phyloP scores from a whole-genome alignment of 2,797 vertebrate species.

The Xenentodon cancila region DNA sequence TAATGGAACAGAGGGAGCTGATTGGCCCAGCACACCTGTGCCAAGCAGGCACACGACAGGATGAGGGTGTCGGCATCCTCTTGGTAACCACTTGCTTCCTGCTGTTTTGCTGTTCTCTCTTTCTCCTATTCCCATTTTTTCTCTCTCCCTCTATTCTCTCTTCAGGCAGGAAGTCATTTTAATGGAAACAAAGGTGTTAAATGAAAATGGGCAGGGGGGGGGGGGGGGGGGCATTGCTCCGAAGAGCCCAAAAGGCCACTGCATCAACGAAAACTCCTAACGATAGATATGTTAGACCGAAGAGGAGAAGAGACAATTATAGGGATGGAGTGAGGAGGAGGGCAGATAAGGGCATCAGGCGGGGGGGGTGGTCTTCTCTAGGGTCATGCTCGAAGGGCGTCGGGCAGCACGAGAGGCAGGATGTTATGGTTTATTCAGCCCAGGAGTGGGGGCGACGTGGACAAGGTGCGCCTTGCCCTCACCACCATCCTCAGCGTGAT shows the following conservation, averaged over 20 bases:
- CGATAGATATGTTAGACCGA: slow-evolving; percentile 63
- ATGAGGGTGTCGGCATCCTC: slow-evolving; percentile 91
- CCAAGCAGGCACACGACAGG: slow-evolving; percentile 90
- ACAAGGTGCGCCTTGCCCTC: slow-evolving; percentile 89
- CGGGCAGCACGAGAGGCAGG: slow-evolving; percentile 87
- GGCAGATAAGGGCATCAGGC: slow-evolving; percentile 32
- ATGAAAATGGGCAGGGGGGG: slow-evolving; percentile 69
- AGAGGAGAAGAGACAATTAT: slow-evolving; percentile 46
- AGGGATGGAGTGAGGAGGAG: slow-evolving; percentile 49
- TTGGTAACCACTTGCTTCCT: slow-evolving; percentile 88
- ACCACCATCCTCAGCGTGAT: slow-evolving; percentile 84
- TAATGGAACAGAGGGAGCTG: slow-evolving; percentile 67
- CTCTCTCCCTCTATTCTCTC: slow-evolving; percentile 50
- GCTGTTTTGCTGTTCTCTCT: slow-evolving; percentile 81
- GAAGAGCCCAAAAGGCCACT: slow-evolving; percentile 29
- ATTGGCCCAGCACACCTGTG: slow-evolving; percentile 87
- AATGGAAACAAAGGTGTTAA: slow-evolving; percentile 69
- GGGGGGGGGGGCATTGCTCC: slow-evolving; percentile 41
- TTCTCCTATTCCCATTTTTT: slow-evolving; percentile 18
- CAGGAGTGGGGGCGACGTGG: slow-evolving; percentile 83
- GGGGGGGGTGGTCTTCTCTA: slow-evolving; percentile 68
- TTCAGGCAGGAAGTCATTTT: slow-evolving; percentile 90
- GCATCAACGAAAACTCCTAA: slow-evolving; percentile 54
- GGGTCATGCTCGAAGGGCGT: slow-evolving; percentile 76
- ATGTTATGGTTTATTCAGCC: slow-evolving; percentile 92